phyloP scores from a whole-genome alignment of 2,888 invertebrate species.

The Chrysopilus asiliformis region DNA sequence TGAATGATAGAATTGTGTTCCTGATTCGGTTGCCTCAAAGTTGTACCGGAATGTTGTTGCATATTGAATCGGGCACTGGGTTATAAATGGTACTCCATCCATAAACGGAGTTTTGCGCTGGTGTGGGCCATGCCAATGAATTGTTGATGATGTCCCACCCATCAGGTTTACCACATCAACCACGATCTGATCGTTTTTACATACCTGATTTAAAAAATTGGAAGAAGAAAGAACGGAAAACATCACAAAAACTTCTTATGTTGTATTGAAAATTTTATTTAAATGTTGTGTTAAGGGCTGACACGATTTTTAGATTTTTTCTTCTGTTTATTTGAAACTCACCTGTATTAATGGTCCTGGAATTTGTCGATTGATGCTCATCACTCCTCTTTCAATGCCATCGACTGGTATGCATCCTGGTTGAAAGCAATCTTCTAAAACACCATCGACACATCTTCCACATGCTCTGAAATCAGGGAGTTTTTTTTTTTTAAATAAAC shows the following conservation, averaged over 20 bases:
- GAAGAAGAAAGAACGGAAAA: too few species aligned
- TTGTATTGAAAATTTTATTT: too few species aligned
- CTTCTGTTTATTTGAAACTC: constrained; percentile 7
- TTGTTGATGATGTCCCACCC: constrained; percentile 59
- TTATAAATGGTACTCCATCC: constrained; percentile 73
- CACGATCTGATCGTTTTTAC: constrained; percentile 61
- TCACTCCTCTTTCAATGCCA: constrained; percentile 35
- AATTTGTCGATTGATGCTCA: constrained; percentile 37
- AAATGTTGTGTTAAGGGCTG: too few species aligned
- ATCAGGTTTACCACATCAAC: constrained; percentile 67
- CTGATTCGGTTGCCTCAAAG: constrained; percentile 53
- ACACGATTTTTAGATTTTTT: background rate
- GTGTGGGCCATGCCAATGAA: constrained; percentile 85
- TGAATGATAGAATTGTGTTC: constrained; percentile 69
- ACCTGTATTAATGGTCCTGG: constrained; percentile 40
- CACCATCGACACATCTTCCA: too few species aligned
- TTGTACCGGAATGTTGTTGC: constrained; percentile 53
- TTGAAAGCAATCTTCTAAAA: constrained; percentile 37
- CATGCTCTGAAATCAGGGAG: too few species aligned
- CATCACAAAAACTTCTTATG: too few species aligned
- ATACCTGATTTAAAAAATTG: constrained; percentile 46
- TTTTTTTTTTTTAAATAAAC: too few species aligned
- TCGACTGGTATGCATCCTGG: constrained; percentile 39
- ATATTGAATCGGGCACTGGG: constrained; percentile 67
- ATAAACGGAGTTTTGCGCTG: constrained; percentile 61